A percentile compares a stretch with the other conserved stretches of the same genome.
phyloP scores from a whole-genome alignment of 2,113 vertebrate species.

The Geothlypis trichas region DNA sequence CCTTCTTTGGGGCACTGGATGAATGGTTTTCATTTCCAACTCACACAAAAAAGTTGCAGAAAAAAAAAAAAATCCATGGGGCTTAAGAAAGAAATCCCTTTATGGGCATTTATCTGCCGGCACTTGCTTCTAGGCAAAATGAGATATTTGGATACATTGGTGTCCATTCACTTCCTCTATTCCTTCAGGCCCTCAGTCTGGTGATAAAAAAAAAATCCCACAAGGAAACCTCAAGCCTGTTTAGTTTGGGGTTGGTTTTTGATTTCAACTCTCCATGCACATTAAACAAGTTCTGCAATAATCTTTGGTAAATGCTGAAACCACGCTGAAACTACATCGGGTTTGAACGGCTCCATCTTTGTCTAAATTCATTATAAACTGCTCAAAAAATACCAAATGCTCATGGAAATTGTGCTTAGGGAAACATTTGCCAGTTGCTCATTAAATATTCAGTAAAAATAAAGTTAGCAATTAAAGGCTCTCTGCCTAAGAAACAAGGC shows the following conservation, averaged over 20 bases:
- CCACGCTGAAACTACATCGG: background rate
- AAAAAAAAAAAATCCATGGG: slow-evolving; percentile 75
- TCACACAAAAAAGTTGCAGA: slow-evolving; percentile 84
- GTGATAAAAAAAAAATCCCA: slow-evolving; percentile 30
- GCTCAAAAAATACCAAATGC: background rate
- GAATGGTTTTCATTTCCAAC: slow-evolving; percentile 88
- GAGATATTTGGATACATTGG: slow-evolving; percentile 86
- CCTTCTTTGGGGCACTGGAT: slow-evolving; percentile 88
- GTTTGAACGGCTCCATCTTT: background rate
- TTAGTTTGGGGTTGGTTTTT: background rate
- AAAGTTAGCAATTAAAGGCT: background rate
- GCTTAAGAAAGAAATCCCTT: slow-evolving; percentile 87
- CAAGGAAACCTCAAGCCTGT: slow-evolving; percentile 49
- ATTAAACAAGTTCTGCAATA: slow-evolving; percentile 47
- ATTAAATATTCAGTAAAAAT: background rate
- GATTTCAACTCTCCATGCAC: slow-evolving; percentile 5
- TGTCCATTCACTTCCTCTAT: slow-evolving; percentile 82
- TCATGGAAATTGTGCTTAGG: background rate
- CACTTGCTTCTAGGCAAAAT: slow-evolving; percentile 90
- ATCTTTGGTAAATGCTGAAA: background rate
- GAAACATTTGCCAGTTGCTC: background rate
- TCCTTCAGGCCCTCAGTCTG: slow-evolving; percentile 76
- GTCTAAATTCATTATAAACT: background rate
- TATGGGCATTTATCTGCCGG: slow-evolving; percentile 85
- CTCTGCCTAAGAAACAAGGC: background rate